Evolutionary conservation across 2,888 invertebrate genomes (phyloP).

Genomic region (Napeogenes inachia): DNA sequence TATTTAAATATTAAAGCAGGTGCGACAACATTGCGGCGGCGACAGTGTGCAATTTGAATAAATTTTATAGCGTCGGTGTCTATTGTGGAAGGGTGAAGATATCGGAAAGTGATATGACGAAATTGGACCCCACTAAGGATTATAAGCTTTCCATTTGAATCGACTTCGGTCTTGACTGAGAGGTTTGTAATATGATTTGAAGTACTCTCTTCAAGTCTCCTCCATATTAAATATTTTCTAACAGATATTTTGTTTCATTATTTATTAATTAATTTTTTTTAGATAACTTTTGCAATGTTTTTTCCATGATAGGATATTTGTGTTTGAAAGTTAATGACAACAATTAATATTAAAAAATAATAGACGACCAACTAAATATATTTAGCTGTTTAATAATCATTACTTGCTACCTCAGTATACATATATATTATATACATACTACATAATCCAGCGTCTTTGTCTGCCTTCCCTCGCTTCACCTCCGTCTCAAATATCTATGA

Average conservation of each 20-base stretch:
- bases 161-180: slow-evolving; percentile 28
- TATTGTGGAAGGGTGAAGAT: slow-evolving; percentile 53
- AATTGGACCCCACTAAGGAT: slow-evolving; percentile 57
- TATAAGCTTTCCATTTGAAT: slow-evolving; percentile 45
- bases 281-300: no score
- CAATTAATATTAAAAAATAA: no score
- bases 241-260: neutral
- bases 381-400: no score
- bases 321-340: no score
- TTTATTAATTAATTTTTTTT: no score
- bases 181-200: neutral
- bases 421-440: no score
- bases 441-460: no score
- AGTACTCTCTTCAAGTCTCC: neutral
- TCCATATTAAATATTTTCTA: neutral
- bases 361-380: no score
- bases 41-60: slow-evolving; percentile 74
- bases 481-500: no score
- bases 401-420: no score
- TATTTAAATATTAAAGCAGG: slow-evolving; percentile 46
- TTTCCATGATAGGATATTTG: no score
- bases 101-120: slow-evolving; percentile 69
- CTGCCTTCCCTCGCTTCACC: no score
- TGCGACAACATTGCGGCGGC: slow-evolving; percentile 57
- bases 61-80: slow-evolving; percentile 61